Percentiles rank a stretch among this genome's conserved stretches.
Evolutionary conservation across 1,140 invertebrate genomes (phyloP).

Genomic region (Neocloeon triangulifer): DNA sequence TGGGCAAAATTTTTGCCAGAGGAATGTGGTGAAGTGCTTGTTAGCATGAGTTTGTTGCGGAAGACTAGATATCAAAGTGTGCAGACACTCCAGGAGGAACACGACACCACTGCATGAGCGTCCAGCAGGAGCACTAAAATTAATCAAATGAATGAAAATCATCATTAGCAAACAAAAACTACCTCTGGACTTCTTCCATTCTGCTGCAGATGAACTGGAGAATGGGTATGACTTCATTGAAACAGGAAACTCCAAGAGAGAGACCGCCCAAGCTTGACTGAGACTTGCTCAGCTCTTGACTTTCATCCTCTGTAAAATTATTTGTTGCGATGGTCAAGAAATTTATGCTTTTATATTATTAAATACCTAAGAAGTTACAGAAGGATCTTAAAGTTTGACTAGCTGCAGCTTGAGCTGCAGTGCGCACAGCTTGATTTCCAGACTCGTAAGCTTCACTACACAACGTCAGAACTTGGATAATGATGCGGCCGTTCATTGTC

Average conservation of each 20-base stretch:
- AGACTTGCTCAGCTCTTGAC: slow-evolving; percentile 42
- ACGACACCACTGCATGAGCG: slow-evolving; percentile 26
- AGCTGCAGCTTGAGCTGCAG: slow-evolving; percentile 58
- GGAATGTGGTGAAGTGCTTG: slow-evolving; percentile 58
- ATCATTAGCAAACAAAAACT: slow-evolving; percentile 13
- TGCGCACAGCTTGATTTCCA: slow-evolving; percentile 50
- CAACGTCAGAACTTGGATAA: slow-evolving; percentile 49
- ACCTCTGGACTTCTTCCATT: slow-evolving; percentile 58
- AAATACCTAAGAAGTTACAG: slow-evolving; percentile 47
- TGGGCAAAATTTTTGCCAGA: slow-evolving; percentile 83
- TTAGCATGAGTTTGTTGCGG: slow-evolving; percentile 59
- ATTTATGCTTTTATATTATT: slow-evolving; percentile 2
- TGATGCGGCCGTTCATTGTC: slow-evolving; percentile 59
- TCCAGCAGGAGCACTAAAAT: neutral
- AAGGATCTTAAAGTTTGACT: slow-evolving; percentile 62
- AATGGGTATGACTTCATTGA: slow-evolving; percentile 73
- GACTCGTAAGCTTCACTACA: slow-evolving; percentile 50
- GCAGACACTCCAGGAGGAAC: slow-evolving; percentile 65
- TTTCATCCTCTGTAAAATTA: slow-evolving; percentile 40
- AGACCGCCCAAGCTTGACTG: slow-evolving; percentile 29
- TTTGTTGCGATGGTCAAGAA: neutral
- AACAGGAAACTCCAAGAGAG: slow-evolving; percentile 53
- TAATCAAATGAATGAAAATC: neutral
- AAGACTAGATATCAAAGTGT: slow-evolving; percentile 60
- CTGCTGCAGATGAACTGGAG: slow-evolving; percentile 74